Percentiles rank a stretch among this genome's conserved stretches.
These are phyloP conservation scores for Calephelis nemesis DNA, from an alignment of 1,140 invertebrate species.

Conservation along the genomic window DNA sequence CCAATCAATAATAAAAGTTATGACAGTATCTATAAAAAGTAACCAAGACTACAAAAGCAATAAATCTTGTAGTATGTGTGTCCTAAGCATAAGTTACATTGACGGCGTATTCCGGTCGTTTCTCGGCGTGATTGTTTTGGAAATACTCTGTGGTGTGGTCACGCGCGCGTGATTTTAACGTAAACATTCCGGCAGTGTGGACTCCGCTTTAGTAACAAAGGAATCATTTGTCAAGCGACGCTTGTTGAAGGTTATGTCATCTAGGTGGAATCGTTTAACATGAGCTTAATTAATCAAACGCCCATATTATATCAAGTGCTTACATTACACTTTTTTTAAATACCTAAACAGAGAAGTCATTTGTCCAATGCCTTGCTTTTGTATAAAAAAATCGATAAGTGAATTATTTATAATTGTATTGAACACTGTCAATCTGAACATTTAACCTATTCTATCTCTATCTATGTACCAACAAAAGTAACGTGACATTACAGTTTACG, in stretches of 20 bases:
- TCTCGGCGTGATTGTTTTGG: constrained; percentile 50
- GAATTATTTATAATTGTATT: too few species aligned
- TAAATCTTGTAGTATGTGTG: constrained; percentile 21
- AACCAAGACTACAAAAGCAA: neutral
- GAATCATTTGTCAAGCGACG: constrained; percentile 44
- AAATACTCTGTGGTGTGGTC: constrained; percentile 47
- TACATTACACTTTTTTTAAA: too few species aligned
- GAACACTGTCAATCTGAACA: too few species aligned
- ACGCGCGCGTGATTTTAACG: constrained; percentile 61
- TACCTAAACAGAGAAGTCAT: too few species aligned
- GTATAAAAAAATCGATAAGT: too few species aligned
- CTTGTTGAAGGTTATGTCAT: constrained; percentile 9
- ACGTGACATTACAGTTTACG: too few species aligned
- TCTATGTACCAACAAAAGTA: too few species aligned
- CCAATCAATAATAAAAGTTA: too few species aligned
- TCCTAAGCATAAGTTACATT: constrained; percentile 27
- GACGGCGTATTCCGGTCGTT: constrained; percentile 32
- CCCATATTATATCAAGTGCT: too few species aligned
- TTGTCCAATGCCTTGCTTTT: neutral
- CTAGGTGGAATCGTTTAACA: constrained; percentile 4
- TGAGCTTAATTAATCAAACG: neutral
- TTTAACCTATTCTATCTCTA: too few species aligned
- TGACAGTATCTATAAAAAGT: too few species aligned
- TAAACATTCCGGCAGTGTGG: constrained; percentile 46
- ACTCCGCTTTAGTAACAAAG: constrained; percentile 40